Evolutionary conservation across 2,888 invertebrate species (phyloP).

Genomic region (Microctonus brassicae): DNA sequence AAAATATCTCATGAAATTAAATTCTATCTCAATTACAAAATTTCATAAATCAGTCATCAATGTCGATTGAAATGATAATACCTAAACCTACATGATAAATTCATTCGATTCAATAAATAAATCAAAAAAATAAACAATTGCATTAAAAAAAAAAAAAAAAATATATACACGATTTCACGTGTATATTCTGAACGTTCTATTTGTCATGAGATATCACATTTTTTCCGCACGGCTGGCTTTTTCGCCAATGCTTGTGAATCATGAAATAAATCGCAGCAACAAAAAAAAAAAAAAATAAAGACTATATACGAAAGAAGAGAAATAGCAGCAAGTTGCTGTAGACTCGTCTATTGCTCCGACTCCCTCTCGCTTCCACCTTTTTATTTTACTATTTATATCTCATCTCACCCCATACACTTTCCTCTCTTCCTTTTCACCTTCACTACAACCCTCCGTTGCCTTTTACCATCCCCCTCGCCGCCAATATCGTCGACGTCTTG

Average conservation of each 20-base stretch:
- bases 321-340: conserved; percentile 22
- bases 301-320: not conserved
- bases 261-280: conserved; percentile 41
- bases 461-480: conserved; percentile 6
- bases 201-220: conserved; percentile 41
- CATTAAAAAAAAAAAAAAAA: too few relatives aligned
- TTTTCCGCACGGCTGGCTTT: conserved; percentile 37
- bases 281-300: conserved; percentile 6
- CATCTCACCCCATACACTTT: conserved; percentile 10
- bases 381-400: conserved; percentile 19
- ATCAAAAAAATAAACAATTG: conserved; percentile 29
- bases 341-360: conserved; percentile 18
- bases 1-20: too few relatives aligned
- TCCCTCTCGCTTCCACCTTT: conserved; percentile 27
- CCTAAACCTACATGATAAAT: not conserved
- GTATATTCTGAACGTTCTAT: conserved; percentile 29
- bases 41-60: too few relatives aligned
- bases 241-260: conserved; percentile 39
- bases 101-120: conserved; percentile 18
- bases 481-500: conserved; percentile 44
- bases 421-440: conserved; percentile 8
- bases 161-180: not conserved
- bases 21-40: too few relatives aligned
- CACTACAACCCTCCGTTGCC: not conserved
- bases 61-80: too few relatives aligned